Evolutionary conservation across 2,113 vertebrate genomes (phyloP).

Genomic region (Percopsis transmontana): DNA sequence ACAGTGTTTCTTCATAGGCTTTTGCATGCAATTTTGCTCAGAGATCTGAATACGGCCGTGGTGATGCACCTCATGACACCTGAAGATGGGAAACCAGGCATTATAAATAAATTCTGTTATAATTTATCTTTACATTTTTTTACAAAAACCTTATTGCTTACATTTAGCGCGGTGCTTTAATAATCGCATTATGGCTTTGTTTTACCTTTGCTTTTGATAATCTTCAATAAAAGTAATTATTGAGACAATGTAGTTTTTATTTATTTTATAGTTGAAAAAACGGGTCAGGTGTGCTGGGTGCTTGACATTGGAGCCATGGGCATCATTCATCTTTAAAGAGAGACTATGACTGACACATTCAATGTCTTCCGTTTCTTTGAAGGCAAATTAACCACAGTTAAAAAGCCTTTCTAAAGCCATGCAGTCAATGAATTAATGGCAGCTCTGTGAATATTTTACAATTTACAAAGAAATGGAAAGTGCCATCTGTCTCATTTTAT

Average conservation of each 20-base stretch:
- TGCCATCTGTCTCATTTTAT: slow-evolving; percentile 63
- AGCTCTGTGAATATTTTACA: slow-evolving; percentile 64
- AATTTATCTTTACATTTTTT: neutral
- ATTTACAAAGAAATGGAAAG: slow-evolving; percentile 59
- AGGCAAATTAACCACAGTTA: slow-evolving; percentile 68
- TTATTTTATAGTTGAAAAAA: slow-evolving; percentile 38
- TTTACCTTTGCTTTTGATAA: slow-evolving; percentile 43
- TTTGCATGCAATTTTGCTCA: slow-evolving; percentile 48
- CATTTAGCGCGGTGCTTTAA: neutral
- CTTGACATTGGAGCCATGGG: slow-evolving; percentile 44
- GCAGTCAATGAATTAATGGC: slow-evolving; percentile 66
- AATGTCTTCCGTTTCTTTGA: slow-evolving; percentile 52
- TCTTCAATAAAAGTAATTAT: slow-evolving; percentile 35
- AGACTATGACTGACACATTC: slow-evolving; percentile 53
- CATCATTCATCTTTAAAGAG: slow-evolving; percentile 68
- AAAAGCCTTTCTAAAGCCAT: slow-evolving; percentile 61
- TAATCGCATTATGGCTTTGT: neutral
- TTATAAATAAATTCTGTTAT: neutral
- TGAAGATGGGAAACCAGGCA: slow-evolving; percentile 9
- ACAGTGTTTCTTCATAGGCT: slow-evolving; percentile 26
- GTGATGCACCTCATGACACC: slow-evolving; percentile 22
- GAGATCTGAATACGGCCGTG: slow-evolving; percentile 2
- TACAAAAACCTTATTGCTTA: neutral
- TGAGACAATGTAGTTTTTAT: neutral
- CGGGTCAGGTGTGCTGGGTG: slow-evolving; percentile 49